phyloP scores from a whole-genome alignment of 1,140 invertebrate species.

The Camponotus floridanus region DNA sequence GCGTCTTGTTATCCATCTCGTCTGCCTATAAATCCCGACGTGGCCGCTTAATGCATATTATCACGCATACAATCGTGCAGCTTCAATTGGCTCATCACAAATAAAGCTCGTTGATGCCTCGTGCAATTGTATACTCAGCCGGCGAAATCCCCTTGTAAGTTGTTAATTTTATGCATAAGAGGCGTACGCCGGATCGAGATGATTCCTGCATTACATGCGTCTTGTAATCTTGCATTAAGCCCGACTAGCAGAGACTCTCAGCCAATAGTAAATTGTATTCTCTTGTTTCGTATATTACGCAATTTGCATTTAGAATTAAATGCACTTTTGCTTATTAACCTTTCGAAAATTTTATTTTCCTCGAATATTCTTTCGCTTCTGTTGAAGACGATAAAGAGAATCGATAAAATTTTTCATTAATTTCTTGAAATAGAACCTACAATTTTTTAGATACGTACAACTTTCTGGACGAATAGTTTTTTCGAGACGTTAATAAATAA shows the following conservation, averaged over 20 bases:
- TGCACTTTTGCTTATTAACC: not conserved
- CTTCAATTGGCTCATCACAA: conserved; percentile 54
- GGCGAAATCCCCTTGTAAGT: conserved; percentile 57
- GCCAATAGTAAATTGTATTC: conserved; percentile 14
- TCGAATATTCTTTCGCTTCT: not conserved
- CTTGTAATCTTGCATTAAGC: conserved; percentile 39
- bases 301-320: not conserved
- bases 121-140: conserved; percentile 52
- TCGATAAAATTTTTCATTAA: no score
- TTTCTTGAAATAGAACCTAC: no score
- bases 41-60: conserved; percentile 48
- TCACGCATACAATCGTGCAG: conserved; percentile 23
- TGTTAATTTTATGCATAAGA: conserved; percentile 64
- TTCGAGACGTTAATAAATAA: no score
- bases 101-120: conserved; percentile 48
- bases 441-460: no score
- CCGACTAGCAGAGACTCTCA: not conserved
- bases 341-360: not conserved
- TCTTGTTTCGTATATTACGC: not conserved
- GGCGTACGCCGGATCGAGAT: conserved; percentile 40
- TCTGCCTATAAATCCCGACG: conserved; percentile 19
- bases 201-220: conserved; percentile 47
- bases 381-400: no score
- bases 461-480: no score
- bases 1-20: conserved; percentile 29